These are phyloP conservation scores for Melanchra persicariae DNA, from an alignment of 2,888 invertebrate species.

Conservation along the genomic window DNA sequence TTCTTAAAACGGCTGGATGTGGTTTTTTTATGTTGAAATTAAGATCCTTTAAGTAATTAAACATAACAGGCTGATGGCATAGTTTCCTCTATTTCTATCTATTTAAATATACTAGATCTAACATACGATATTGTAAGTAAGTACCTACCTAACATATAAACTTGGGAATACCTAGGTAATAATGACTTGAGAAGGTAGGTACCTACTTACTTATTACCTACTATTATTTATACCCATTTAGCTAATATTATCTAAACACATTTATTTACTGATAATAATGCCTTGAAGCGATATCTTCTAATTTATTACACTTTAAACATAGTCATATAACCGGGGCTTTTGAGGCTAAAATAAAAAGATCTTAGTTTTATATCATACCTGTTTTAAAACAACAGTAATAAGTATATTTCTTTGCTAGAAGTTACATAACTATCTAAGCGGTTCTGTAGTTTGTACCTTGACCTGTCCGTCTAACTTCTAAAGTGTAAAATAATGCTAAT, in stretches of 20 bases:
- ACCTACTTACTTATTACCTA: no score
- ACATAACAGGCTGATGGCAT: conserved; percentile 23
- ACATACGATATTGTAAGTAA: no score
- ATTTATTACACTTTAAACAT: conserved; percentile 6
- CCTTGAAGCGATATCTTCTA: not conserved
- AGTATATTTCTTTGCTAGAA: not conserved
- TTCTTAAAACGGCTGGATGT: not conserved
- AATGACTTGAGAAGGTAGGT: no score
- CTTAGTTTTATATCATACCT: not conserved
- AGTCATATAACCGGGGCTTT: not conserved
- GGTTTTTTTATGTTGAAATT: not conserved
- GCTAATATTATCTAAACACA: conserved; percentile 5
- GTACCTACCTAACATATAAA: not conserved
- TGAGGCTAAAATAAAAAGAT: not conserved
- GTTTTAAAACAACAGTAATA: conserved; percentile 19
- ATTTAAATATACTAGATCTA: no score
- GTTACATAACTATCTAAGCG: conserved; percentile 17
- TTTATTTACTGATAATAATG: conserved; percentile 15
- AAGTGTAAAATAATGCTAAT: conserved; percentile 56
- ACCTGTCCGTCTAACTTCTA: conserved; percentile 34
- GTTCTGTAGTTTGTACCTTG: conserved; percentile 43
- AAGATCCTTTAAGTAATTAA: not conserved
- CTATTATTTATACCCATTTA: not conserved
- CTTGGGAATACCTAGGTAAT: no score
- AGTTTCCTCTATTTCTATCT: conserved; percentile 37